Base-by-base conservation (phyloP, 2,888 invertebrate genomes). In the Cheilosia variabilis region DNA sequence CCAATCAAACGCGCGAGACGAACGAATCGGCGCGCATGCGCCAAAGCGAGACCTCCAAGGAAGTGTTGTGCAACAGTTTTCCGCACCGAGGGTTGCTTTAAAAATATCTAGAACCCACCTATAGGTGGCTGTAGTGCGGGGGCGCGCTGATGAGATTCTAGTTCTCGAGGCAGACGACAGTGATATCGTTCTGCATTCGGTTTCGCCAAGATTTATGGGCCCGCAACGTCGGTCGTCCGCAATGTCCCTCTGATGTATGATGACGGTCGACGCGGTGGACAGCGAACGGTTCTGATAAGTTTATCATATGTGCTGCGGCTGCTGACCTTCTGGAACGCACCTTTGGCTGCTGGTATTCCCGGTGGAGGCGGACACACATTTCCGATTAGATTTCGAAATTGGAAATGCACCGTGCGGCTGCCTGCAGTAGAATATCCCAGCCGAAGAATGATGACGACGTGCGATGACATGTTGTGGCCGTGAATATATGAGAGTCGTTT, bases 301-400 rank as follows among this genome's bases (percentile, higher is more conserved):
- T 83, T 83, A 83, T 83, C 83, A 73, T 31, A 50, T 31, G 22
- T 15, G 24, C 62, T 17, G 27, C 19, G 53, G 24, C 10, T 7
- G n/a, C 19, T 76, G 81, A 76, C 76, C 81, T 65, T 76, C 71
- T 66, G 55, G 50, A 43, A 43, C n/a, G 60, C 76, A 81, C 69
- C 76, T 82, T 45, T 75, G 52, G 58, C 57, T 62, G 57, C 47
- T 55, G 41, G 22, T 45, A 24, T 24, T 27, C 37, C n/a, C 55
- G 60, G 73, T 50, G 87, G 76, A 86, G 87, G 87, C 84, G 87
- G 84, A 71, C 81, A 66, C 66, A 78, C 84, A 81, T 78, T 87
- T 87, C 87, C 87, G 87, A 87, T 86, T 81, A 86, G 81, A 81
- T 87, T 87, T 86, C 62, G 62, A 87, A 86, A 87, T 86, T 80